These are phyloP conservation scores for Junonia oenone DNA, from an alignment of 2,888 invertebrate species.

Conservation along the genomic window DNA sequence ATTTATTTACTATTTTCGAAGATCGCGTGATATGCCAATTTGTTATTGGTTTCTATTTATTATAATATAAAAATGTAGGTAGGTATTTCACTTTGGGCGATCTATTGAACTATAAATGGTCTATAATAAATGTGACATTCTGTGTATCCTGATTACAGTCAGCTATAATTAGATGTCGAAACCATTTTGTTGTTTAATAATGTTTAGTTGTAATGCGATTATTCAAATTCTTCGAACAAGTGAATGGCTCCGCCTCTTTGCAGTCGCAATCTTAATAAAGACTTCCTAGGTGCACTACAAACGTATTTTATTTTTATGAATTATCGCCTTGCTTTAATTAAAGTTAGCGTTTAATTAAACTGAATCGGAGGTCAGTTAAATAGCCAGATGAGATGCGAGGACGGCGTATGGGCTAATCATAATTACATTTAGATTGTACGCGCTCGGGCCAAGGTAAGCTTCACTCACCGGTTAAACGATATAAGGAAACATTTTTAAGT, in stretches of 20 bases:
- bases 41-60: too few species aligned
- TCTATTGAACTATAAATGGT: background rate
- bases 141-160: background rate
- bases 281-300: slow-evolving; percentile 67
- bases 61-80: too few species aligned
- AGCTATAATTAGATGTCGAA: slow-evolving; percentile 45
- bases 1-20: background rate
- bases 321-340: slow-evolving; percentile 60
- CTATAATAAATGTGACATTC: background rate
- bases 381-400: slow-evolving; percentile 45
- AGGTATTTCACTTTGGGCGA: background rate
- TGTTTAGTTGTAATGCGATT: slow-evolving; percentile 44
- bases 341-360: slow-evolving; percentile 72
- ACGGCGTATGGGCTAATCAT: slow-evolving; percentile 28
- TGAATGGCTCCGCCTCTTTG: slow-evolving; percentile 65
- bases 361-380: slow-evolving; percentile 57
- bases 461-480: background rate
- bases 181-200: slow-evolving; percentile 29
- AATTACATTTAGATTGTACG: slow-evolving; percentile 34
- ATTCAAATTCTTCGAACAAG: slow-evolving; percentile 70
- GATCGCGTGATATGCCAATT: background rate
- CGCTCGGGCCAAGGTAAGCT: slow-evolving; percentile 9
- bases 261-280: slow-evolving; percentile 76
- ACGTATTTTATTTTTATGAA: slow-evolving; percentile 65
- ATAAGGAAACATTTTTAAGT: background rate